These are phyloP conservation scores for Poeciliopsis infans DNA, from an alignment of 2,797 vertebrate genomes.

Conservation along the genomic window DNA sequence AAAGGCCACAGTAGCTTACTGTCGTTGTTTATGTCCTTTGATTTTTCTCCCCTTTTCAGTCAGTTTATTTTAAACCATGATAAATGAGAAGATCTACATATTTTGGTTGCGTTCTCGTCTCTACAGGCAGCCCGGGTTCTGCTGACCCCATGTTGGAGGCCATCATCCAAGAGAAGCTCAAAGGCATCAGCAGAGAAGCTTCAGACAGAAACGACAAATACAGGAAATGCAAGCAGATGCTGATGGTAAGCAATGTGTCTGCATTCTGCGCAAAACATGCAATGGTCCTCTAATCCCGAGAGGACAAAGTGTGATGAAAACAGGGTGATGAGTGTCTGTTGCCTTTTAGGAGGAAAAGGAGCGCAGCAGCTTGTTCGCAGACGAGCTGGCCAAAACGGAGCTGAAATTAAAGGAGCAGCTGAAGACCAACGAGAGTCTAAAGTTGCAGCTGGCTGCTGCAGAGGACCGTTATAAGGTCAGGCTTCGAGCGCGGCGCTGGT, in stretches of 20 bases:
- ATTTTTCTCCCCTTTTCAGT: background rate
- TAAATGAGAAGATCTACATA: background rate
- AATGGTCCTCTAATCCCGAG: background rate
- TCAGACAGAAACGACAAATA: slow-evolving; percentile 93
- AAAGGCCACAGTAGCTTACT: background rate
- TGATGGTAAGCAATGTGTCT: slow-evolving; percentile 84
- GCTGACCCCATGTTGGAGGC: slow-evolving; percentile 87
- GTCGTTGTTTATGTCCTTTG: background rate
- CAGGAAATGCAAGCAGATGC: slow-evolving; percentile 93
- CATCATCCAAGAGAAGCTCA: slow-evolving; percentile 89
- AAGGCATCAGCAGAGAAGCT: slow-evolving; percentile 91
- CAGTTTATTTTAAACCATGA: background rate
- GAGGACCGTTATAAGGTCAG: slow-evolving; percentile 91
- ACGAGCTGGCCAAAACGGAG: slow-evolving; percentile 93
- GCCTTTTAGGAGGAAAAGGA: slow-evolving; percentile 90
- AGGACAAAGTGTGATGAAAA: background rate
- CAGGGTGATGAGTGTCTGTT: slow-evolving; percentile 1
- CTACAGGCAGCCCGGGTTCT: slow-evolving; percentile 84
- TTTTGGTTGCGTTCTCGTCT: slow-evolving; percentile 9
- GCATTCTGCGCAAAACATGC: background rate
- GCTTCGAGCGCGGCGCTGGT: slow-evolving; percentile 11
- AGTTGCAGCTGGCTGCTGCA: slow-evolving; percentile 88
- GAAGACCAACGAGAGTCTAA: slow-evolving; percentile 89
- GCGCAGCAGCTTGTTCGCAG: slow-evolving; percentile 89
- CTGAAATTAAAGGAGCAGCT: slow-evolving; percentile 94